These are phyloP conservation scores for Phalacrocorax pelagicus DNA, from an alignment of 2,113 vertebrate genomes.

Conservation along the genomic window DNA sequence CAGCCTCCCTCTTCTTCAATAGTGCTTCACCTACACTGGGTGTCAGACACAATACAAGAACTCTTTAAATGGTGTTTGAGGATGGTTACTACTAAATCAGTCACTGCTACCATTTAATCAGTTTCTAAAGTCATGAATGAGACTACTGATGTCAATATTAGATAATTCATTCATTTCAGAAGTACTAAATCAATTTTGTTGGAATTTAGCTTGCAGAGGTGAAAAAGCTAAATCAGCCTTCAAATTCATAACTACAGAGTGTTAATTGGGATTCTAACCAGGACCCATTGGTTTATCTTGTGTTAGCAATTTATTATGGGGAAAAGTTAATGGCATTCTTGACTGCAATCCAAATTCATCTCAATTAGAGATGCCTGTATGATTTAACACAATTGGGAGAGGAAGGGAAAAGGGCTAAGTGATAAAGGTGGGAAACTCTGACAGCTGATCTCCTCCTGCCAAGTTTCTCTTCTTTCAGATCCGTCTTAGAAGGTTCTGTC, in stretches of 20 bases:
- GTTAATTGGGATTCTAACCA: background rate
- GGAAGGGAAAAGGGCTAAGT: background rate
- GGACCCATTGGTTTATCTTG: background rate
- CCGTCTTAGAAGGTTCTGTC: background rate
- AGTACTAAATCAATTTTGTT: background rate
- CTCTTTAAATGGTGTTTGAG: background rate
- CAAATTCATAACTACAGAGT: background rate
- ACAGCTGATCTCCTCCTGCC: background rate
- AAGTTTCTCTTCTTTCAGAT: background rate
- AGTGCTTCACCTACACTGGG: background rate
- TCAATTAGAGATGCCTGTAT: background rate
- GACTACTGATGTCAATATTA: background rate
- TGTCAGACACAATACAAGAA: background rate
- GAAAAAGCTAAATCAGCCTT: background rate
- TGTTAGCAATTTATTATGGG: background rate
- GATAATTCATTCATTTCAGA: background rate
- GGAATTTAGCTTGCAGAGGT: background rate
- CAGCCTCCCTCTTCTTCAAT: fast-evolving
- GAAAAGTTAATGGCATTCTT: background rate
- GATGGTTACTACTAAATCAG: background rate
- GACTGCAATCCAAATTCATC: background rate
- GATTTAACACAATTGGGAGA: background rate
- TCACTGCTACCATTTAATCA: background rate
- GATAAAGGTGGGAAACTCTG: background rate
- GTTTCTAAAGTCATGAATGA: background rate